Conservation (phyloP, 1,140 invertebrate species). For the Drosophila setifemur region DNA sequence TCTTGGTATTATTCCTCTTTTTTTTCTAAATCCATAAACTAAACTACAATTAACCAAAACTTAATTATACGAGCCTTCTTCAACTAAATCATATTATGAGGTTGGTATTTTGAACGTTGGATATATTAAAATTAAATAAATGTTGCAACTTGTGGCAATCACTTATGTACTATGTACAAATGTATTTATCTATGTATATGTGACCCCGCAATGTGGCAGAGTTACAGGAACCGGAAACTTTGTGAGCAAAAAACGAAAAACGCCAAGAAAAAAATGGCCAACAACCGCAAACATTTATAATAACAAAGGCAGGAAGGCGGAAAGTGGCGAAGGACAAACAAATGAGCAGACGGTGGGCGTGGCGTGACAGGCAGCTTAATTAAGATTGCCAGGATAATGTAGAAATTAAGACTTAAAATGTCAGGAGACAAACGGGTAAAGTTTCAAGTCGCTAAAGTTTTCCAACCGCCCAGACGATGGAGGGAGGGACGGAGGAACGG, state of each 20-base stretch:
- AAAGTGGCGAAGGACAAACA: conserved; percentile 23
- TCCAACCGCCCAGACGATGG: neutral
- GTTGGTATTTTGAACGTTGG: too few species aligned
- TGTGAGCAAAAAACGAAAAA: neutral
- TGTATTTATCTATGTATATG: too few species aligned
- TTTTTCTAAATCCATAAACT: too few species aligned
- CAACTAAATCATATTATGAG: too few species aligned
- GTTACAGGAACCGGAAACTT: conserved; percentile 15
- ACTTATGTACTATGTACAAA: too few species aligned
- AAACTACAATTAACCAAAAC: too few species aligned
- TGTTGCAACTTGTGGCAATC: conserved; percentile 14
- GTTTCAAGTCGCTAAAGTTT: conserved; percentile 15
- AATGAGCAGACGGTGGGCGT: conserved; percentile 19
- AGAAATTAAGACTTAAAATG: conserved; percentile 50
- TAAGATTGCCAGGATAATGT: conserved; percentile 62
- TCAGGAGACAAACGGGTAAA: conserved; percentile 9
- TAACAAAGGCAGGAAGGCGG: neutral
- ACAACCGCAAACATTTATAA: conserved; percentile 1
- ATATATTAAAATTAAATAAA: neutral
- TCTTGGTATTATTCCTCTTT: too few species aligned
- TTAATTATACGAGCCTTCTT: too few species aligned
- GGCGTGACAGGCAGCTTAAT: conserved; percentile 51
- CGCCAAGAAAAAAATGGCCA: neutral
- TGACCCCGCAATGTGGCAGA: conserved; percentile 12
- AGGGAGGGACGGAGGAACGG: neutral